Base-by-base conservation (phyloP, 2,888 invertebrate species). In the Cheilosia impressa region DNA sequence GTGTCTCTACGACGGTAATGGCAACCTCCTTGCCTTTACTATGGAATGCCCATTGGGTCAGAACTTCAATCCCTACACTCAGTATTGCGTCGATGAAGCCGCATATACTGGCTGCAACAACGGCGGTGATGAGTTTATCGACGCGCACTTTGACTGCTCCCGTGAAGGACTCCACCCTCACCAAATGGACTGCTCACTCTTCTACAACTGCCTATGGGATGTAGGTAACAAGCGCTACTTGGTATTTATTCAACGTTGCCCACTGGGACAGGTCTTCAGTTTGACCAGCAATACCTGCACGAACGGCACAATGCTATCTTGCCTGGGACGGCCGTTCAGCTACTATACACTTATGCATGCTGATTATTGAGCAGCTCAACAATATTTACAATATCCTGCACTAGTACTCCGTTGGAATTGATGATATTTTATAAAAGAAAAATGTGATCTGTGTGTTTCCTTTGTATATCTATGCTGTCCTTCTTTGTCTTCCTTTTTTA, bases 1-100 rank as follows among this genome's bases (percentile, higher is more conserved):
- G 4, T 53, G 85, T 13, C 90, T 90, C 57, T 77, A 57, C 22
- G 87, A 87, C n/a, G 13, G 15, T 0, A 22, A 75, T 0, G 79
- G 75, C 3, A 15, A 65, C 1, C 7, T 89, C 3, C 0, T 9
- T 0, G 19, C 87, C 0, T 53, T 45, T 19, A 60, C 7, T 6
- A 34, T 81, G 13, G n/a, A 76, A 0, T 91, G 91, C 38, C 90
- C 89, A 1, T 0, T 4, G 0, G 75, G 7, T 0, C 89, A 90
- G 87, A 79, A 90, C 72, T 91, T 88, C 57, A 55, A 89, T 87
- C 89, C 89, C 0, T 0, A 15, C 0, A 2, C 0, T 0, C 77
- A 69, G 6, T 89, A 65, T 69, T 91, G 91, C 76, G 38, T 65
- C 0, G 0, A 0, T 0, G 3, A 17, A 17, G 19, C 13, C 10